phyloP scores from a whole-genome alignment of 1,140 invertebrate species.

The Macrostomum lignano region DNA sequence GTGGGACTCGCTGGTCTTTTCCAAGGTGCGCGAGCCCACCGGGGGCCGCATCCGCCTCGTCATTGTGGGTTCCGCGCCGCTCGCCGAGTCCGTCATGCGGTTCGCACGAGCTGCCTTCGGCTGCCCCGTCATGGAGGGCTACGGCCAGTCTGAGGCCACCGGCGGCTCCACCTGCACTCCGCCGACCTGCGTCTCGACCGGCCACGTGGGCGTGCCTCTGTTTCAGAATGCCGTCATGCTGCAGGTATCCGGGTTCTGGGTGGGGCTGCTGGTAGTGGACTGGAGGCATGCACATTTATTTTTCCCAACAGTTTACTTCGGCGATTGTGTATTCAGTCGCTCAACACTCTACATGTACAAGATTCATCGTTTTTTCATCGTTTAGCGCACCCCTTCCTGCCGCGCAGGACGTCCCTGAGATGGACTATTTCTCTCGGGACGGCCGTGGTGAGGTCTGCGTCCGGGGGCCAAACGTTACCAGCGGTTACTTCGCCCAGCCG shows the following conservation, averaged over 20 bases:
- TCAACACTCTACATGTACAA: too few species aligned
- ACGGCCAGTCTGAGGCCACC: slow-evolving; percentile 2
- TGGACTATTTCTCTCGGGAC: not conserved
- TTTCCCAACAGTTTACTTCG: too few species aligned
- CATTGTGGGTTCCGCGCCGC: slow-evolving; percentile 61
- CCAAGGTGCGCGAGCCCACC: slow-evolving; percentile 22
- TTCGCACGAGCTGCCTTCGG: slow-evolving; percentile 68
- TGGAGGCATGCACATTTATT: too few species aligned
- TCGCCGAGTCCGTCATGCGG: slow-evolving; percentile 60
- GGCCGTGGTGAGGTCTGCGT: slow-evolving; percentile 41
- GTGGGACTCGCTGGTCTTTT: not conserved
- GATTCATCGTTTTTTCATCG: too few species aligned
- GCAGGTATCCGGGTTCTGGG: too few species aligned
- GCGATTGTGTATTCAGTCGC: too few species aligned
- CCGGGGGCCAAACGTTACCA: slow-evolving; percentile 45
- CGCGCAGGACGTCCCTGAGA: not conserved
- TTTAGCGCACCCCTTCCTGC: too few species aligned
- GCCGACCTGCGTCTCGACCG: too few species aligned
- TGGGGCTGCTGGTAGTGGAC: too few species aligned
- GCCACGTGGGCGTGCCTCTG: too few species aligned
- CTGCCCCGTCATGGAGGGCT: slow-evolving; percentile 37
- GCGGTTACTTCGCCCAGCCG: slow-evolving; percentile 40
- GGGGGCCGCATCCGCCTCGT: slow-evolving; percentile 59
- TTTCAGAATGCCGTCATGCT: too few species aligned
- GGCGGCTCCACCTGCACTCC: too few species aligned